Evolutionary conservation across 23 tunicate species (phyloP), one percentile per base, ranked within the genome.

Genomic region (Aplidium turbinatum): DNA sequence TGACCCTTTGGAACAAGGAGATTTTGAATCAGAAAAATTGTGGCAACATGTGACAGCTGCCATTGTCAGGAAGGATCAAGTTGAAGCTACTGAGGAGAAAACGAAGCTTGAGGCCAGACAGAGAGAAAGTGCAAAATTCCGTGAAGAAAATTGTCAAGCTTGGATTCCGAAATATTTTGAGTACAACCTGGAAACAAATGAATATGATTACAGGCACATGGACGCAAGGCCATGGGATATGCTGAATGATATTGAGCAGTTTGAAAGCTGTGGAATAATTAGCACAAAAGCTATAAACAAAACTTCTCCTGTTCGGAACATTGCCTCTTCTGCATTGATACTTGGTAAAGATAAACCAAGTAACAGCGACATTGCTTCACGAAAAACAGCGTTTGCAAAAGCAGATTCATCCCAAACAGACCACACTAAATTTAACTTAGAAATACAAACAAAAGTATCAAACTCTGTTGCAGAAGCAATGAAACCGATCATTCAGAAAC

Each of bases 221-320:
- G 88, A 82, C 58, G 60, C 74, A 0, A 51, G 88, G 33, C 88
- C 88, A 31, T 82, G 88, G 88, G 80, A 82, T 63, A 26, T 52
- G 24, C 31, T 73, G 0, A 82, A 82, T 63, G 88, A 82, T 46
- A 82, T 82, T 38, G 66, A 58, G 31, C 88, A 82, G 55, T 63
- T 35, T 82, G 88, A 82, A 82, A 62, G 47, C 26, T 66, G 65
- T 31, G 88, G 88, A 0, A 50, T 60, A 25, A 74, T 82, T 20
- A 35, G 35, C 1, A 82, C 88, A 0, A 63, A 63, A 57, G 74
- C 88, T 6, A 73, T 63, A 50, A 75, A 82, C 31, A 27, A 56
- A 54, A 80, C 76, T 20, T 66, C 85, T 25, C 77, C 77, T 0
- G 61, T 50, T 65, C 48, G 50, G n/a, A n/a, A n/a, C n/a, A n/a